phyloP scores from a whole-genome alignment of 2,888 invertebrate species.

The Drosophila maculinotata region DNA sequence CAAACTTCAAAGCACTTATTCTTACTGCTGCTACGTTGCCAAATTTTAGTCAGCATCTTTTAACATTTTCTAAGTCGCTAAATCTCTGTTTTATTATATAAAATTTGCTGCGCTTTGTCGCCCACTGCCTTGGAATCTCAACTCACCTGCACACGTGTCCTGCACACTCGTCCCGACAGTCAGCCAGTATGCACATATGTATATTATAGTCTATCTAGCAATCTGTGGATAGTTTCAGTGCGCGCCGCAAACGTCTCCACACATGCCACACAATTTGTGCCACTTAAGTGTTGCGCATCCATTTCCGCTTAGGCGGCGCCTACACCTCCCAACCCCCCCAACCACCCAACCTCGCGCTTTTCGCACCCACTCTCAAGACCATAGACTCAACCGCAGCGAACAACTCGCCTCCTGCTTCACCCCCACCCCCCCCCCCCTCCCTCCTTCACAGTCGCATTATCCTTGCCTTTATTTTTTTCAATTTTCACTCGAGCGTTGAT shows the following conservation, averaged over 20 bases:
- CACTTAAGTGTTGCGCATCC: constrained; percentile 81
- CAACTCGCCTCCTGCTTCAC: constrained; percentile 15
- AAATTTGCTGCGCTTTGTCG: constrained; percentile 7
- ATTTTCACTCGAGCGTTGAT: constrained; percentile 80
- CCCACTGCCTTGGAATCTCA: neutral
- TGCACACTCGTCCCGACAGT: constrained; percentile 1
- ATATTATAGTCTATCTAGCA: constrained; percentile 17
- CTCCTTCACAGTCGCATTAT: constrained; percentile 62
- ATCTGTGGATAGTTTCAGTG: constrained; percentile 51
- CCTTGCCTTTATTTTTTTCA: constrained; percentile 78
- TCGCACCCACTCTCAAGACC: constrained; percentile 26
- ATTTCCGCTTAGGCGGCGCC: constrained; percentile 71
- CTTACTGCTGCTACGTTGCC: constrained; percentile 15
- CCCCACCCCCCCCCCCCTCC: neutral
- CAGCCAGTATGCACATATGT: constrained; percentile 13
- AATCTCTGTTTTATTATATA: constrained; percentile 12
- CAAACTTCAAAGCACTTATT: neutral
- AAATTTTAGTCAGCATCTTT: too few relatives aligned
- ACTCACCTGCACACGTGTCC: constrained; percentile 36
- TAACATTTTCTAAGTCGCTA: too few relatives aligned
- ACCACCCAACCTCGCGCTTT: neutral
- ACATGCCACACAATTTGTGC: constrained; percentile 75
- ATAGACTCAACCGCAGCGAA: constrained; percentile 40
- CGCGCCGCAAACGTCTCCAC: constrained; percentile 46
- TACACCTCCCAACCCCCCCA: neutral